Base-by-base conservation (phyloP, 2,888 invertebrate species). In the Patella caerulea region DNA sequence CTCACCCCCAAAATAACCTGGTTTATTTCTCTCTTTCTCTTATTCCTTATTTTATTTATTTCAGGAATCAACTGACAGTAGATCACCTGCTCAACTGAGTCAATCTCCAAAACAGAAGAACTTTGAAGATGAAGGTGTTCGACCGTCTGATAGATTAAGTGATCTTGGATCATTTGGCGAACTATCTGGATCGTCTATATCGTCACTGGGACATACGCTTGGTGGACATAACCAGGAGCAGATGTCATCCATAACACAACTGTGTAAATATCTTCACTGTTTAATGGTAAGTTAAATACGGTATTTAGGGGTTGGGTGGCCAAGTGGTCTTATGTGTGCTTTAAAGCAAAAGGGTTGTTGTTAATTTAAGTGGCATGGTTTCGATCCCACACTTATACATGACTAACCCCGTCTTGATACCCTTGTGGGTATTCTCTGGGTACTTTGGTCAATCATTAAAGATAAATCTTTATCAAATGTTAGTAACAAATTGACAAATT, bases 261-360 rank as follows among this genome's bases (percentile, higher is more conserved):
- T 97, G 76, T 96, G 96, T 71, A 96, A 96, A 91, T 95, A 97
- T 86, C 94, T 97, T 72, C 96, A 97, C 91, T 96, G 96, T 34
- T 93, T 97, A 81, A 94, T 96, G 88, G 91, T 91, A 81, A 86
- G 90, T 88, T 29, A 19, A 14, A 7, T 15, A n/a, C 72, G n/a
- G 7, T 45, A 45, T 45, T 45, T 45, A 1, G 0, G 0, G 45
- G 9, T 9, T 45, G 7, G 45, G 45, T 45, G 45, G 45, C 9
- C 45, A 0, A 45, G 0, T 9, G 9, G 7, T 34, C 34, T 7
- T 5, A 45, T 9, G 1, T 45, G 45, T 7, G 45, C 45, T 45
- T 45, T 45, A 45, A 1, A 45, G 7, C 45, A 9, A 45, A 45
- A 45, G 45, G 45, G 9, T n/a, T 29, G 54, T 12, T 69, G 17